Conservation (phyloP, 2,113 vertebrate genomes). For the Sus scrofa region DNA sequence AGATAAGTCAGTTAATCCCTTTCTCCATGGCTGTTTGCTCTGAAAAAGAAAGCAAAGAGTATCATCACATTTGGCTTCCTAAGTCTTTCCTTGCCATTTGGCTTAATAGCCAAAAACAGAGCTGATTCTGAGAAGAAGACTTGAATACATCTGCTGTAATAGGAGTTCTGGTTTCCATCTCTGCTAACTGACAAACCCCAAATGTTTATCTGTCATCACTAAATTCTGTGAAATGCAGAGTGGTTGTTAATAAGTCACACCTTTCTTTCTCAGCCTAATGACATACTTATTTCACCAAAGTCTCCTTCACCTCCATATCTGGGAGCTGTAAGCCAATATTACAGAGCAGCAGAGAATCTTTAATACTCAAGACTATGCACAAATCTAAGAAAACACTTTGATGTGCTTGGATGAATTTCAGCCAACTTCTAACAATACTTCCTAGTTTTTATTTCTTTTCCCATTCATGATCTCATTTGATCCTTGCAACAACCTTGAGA, state of each 20-base stretch:
- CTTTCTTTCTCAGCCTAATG: neutral
- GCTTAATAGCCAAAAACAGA: neutral
- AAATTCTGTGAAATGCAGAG: conserved; percentile 38
- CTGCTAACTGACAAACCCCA: conserved; percentile 15
- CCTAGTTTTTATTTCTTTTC: conserved; percentile 54
- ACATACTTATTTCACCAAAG: conserved; percentile 23
- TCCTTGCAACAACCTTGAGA: conserved; percentile 1
- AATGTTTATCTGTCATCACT: conserved; percentile 29
- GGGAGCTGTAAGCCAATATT: neutral
- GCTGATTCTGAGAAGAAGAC: neutral
- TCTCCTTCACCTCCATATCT: neutral
- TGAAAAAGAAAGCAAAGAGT: conserved; percentile 31
- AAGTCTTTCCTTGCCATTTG: neutral
- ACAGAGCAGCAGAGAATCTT: neutral
- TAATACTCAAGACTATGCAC: conserved; percentile 38
- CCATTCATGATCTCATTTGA: neutral
- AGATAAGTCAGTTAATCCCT: neutral
- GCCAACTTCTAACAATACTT: conserved; percentile 2
- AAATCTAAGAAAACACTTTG: conserved; percentile 46
- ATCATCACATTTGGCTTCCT: neutral
- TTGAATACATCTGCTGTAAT: neutral
- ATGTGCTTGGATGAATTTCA: neutral
- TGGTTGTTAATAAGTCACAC: neutral
- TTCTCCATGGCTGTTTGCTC: conserved; percentile 14
- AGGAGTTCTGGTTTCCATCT: conserved; percentile 39